Evolutionary conservation across 2,888 invertebrate genomes (phyloP).

Genomic region (Tetragnatha montana): DNA sequence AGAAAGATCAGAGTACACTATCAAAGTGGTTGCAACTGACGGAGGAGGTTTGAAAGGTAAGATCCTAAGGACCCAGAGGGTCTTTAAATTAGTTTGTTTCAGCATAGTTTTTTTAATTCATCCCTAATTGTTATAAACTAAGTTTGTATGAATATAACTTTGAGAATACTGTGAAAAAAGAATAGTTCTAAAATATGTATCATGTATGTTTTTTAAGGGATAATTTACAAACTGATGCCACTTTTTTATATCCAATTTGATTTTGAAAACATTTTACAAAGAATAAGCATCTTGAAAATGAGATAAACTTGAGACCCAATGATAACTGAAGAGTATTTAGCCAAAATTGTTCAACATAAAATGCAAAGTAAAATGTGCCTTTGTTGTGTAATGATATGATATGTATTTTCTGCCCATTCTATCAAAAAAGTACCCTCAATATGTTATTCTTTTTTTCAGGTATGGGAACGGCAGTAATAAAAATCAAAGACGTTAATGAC

Average conservation of each 20-base stretch:
- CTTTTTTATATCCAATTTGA: no score
- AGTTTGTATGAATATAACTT: not conserved
- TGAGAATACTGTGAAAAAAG: not conserved
- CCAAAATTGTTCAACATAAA: no score
- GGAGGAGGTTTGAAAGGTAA: constrained; percentile 74
- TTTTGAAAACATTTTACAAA: no score
- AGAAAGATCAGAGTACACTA: constrained; percentile 73
- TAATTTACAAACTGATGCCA: no score
- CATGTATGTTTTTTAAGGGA: not conserved
- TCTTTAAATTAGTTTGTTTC: not conserved
- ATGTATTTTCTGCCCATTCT: not conserved
- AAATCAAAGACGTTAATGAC: constrained; percentile 78
- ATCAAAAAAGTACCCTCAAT: not conserved
- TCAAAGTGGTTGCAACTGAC: constrained; percentile 73
- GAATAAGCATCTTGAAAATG: no score
- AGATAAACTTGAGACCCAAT: no score
- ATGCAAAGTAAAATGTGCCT: no score
- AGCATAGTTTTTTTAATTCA: not conserved
- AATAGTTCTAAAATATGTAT: not conserved
- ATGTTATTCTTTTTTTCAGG: constrained; percentile 71
- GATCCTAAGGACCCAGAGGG: not conserved
- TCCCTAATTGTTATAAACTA: not conserved
- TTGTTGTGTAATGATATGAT: not conserved
- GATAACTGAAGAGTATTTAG: no score
- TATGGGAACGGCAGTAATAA: constrained; percentile 75